A percentile compares a stretch with the other conserved stretches of the same genome.
These are phyloP conservation scores for Tetheella fluctuosa DNA, from an alignment of 2,888 invertebrate genomes.

Conservation along the genomic window DNA sequence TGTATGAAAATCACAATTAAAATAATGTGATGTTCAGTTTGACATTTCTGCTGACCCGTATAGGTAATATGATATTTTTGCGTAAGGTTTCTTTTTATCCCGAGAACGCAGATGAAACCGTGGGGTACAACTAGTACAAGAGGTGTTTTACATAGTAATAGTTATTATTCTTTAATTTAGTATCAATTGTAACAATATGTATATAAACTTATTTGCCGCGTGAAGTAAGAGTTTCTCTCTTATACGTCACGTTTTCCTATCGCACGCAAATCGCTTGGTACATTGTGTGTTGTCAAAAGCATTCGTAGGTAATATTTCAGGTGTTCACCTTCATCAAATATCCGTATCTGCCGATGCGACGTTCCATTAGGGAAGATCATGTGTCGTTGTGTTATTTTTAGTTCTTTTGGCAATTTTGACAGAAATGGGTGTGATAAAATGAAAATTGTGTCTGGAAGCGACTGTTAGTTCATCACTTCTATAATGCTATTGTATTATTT, in stretches of 20 bases:
- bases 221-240: not conserved
- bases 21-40: no score
- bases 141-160: no score
- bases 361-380: conserved; percentile 36
- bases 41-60: no score
- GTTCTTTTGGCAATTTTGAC: conserved; percentile 12
- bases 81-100: no score
- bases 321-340: conserved; percentile 47
- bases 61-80: no score
- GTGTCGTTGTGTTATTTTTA: conserved; percentile 10
- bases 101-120: no score
- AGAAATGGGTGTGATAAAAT: not conserved
- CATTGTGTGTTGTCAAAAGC: conserved; percentile 37
- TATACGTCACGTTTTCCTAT: not conserved
- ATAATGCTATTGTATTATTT: not conserved
- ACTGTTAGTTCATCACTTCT: not conserved
- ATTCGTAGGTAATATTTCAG: conserved; percentile 51
- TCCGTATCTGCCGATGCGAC: conserved; percentile 40
- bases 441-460: not conserved
- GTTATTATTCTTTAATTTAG: no score
- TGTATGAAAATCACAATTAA: no score
- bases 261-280: not conserved
- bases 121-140: no score
- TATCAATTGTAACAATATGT: no score
- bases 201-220: not conserved